Evolutionary conservation across 2,113 vertebrate species (phyloP).

Genomic region (Cynopterus brachyotis): DNA sequence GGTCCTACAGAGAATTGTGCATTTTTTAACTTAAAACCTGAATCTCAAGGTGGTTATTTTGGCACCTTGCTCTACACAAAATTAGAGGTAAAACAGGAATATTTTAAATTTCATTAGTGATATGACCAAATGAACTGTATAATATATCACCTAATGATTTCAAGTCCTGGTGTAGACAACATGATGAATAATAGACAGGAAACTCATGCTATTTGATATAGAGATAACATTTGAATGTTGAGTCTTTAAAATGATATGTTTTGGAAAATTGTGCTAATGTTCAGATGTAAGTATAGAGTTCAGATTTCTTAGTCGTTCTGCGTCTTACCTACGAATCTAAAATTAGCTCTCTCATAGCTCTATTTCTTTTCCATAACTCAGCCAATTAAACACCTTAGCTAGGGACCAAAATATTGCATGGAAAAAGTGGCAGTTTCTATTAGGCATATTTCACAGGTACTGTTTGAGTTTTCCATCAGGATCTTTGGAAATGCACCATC

Average conservation of each 20-base stretch:
- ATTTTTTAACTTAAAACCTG: slow-evolving; percentile 6
- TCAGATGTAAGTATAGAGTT: not conserved
- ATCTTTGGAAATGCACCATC: not conserved
- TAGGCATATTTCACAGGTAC: not conserved
- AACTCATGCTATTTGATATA: not conserved
- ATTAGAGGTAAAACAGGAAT: slow-evolving; percentile 10
- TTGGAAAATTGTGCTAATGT: not conserved
- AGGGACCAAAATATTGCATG: not conserved
- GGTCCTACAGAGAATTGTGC: not conserved
- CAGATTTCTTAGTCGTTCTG: slow-evolving; percentile 28
- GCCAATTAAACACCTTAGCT: not conserved
- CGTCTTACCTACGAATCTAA: not conserved
- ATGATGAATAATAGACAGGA: not conserved
- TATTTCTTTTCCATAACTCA: not conserved
- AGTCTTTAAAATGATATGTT: not conserved
- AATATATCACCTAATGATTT: not conserved
- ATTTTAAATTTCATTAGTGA: slow-evolving; percentile 28
- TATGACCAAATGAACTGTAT: slow-evolving; percentile 19
- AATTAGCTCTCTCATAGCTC: not conserved
- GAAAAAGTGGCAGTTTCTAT: not conserved
- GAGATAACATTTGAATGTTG: not conserved
- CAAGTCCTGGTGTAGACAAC: not conserved
- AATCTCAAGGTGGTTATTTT: slow-evolving; percentile 23
- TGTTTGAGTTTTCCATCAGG: not conserved
- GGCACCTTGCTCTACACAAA: slow-evolving; percentile 9